Evolutionary conservation across 2,888 invertebrate genomes (phyloP), one percentile per base, ranked within the genome.

Genomic region (Hermaeophaga mercurialis): DNA sequence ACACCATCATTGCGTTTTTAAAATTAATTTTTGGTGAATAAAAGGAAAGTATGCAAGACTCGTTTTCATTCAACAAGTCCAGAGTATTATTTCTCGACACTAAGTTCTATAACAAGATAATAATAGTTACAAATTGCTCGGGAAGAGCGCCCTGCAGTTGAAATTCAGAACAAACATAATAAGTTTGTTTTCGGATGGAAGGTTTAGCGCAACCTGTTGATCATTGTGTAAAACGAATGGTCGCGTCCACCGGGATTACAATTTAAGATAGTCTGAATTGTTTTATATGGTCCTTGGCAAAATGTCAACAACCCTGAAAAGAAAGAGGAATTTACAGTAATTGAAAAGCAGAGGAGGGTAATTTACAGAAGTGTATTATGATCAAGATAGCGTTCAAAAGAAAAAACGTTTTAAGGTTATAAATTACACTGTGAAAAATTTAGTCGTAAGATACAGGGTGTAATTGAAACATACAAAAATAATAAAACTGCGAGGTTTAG

Each of bases 231-330:
- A 56, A 56, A 52, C 47, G 45, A 56, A 56, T 50, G 44, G 50
- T 45, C 15, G 17, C 38, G 56, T 56, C 52, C 52, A 56, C 47
- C n/a, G 52, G 52, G 56, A 56, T 52, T 56, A 47, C 52, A 52
- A 52, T 56, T 56, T 56, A 56, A 56, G 56, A 52, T 44, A 46
- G 57, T 44, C 47, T 52, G 36, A 57, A 57, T 57, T 57, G 47
- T 57, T 57, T 57, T 57, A 47, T 57, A 57, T 47, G 52, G 34
- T 43, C 43, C 41, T 56, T 52, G 52, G 38, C 46, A 47, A 47
- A 19, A 48, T 34, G 56, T 49, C 55, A 50, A 45, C 56, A 24
- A 36, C 47, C 22, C 9, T 22, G 19, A 33, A 38, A 47, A 47
- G 28, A 46, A 46, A 12, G 19, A 31, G 28, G 36, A 17, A 17